Conservation (phyloP, 2,113 vertebrate genomes). For the Thoracochromis brauschi region DNA sequence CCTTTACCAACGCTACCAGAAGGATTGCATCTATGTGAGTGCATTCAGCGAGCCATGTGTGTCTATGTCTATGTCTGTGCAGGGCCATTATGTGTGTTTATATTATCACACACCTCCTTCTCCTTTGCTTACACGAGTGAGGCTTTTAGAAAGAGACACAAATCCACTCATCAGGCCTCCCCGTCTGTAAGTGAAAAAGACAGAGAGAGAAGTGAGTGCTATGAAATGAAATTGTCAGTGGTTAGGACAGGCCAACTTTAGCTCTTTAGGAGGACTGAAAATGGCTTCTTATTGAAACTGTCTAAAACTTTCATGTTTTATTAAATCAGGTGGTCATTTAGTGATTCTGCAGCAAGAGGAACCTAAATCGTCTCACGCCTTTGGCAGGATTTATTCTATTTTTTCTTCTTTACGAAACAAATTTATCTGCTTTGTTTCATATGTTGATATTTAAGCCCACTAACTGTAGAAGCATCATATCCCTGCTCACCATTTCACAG, state of each 20-base stretch:
- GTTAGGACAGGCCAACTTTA: neutral
- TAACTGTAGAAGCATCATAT: neutral
- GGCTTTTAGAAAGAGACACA: neutral
- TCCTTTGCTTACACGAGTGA: neutral
- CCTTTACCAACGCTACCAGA: constrained; percentile 81
- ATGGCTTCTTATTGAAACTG: neutral
- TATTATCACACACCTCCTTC: neutral
- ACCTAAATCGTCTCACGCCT: accelerated
- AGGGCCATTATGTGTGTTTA: neutral
- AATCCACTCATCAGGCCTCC: neutral
- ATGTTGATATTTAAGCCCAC: neutral
- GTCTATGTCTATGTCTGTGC: neutral
- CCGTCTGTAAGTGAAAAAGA: neutral
- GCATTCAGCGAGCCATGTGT: neutral
- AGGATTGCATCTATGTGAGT: constrained; percentile 84
- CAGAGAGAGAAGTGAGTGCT: neutral
- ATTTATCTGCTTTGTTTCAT: neutral
- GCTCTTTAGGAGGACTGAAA: neutral
- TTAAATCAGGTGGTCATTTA: neutral
- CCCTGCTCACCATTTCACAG: neutral
- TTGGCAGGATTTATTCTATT: neutral
- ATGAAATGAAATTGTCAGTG: neutral
- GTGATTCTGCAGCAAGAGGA: neutral
- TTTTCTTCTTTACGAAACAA: neutral
- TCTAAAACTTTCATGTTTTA: neutral